phyloP scores from a whole-genome alignment of 2,797 vertebrate genomes.

The Naso thynnoides region DNA sequence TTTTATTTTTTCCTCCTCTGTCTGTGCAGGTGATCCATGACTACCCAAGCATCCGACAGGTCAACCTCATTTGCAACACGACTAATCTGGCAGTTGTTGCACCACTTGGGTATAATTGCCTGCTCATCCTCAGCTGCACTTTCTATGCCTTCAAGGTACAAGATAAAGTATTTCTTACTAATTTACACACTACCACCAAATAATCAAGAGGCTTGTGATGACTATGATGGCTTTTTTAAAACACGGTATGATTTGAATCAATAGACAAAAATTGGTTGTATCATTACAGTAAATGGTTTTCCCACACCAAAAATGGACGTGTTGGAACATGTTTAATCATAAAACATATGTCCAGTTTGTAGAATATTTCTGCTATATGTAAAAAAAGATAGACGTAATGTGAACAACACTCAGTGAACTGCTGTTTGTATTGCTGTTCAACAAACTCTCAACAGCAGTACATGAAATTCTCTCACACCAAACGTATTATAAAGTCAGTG shows the following conservation, averaged over 20 bases:
- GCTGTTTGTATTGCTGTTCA: constrained; percentile 23
- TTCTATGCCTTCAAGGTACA: constrained; percentile 96
- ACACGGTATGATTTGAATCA: too few species aligned
- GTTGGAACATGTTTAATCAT: neutral
- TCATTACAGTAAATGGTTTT: too few species aligned
- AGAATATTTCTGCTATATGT: neutral
- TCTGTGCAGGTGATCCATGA: constrained; percentile 89
- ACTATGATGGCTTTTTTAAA: too few species aligned
- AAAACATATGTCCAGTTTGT: neutral
- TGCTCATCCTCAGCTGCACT: constrained; percentile 97
- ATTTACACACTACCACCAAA: neutral
- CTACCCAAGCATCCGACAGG: constrained; percentile 96
- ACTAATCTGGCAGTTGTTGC: constrained; percentile 96
- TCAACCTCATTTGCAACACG: constrained; percentile 97
- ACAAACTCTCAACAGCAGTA: constrained; percentile 17
- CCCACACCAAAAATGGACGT: neutral
- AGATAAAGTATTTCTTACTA: neutral
- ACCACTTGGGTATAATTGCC: constrained; percentile 95
- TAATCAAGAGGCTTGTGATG: neutral
- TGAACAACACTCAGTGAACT: constrained; percentile 10
- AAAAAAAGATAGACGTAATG: neutral
- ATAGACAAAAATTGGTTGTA: too few species aligned
- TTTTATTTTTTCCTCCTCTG: constrained; percentile 1
- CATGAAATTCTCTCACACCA: constrained; percentile 19
- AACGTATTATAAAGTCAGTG: constrained; percentile 39